These are phyloP conservation scores for Perognathus longimembris DNA, from an alignment of 2,113 vertebrate genomes.

Conservation along the genomic window DNA sequence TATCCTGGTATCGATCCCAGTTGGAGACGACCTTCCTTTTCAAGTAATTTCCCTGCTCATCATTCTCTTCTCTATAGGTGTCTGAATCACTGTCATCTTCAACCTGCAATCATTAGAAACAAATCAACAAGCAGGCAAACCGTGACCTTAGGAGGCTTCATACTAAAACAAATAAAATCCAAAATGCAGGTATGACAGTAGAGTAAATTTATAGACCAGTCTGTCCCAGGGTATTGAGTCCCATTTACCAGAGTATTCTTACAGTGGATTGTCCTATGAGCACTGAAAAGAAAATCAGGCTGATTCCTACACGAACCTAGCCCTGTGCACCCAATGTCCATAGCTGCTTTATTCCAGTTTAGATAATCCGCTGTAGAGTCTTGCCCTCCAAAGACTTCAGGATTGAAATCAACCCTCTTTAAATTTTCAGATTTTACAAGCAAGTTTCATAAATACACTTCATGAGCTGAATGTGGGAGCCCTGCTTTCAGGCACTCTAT, in stretches of 20 bases:
- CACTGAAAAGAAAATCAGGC: conserved; percentile 15
- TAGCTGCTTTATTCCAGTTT: neutral
- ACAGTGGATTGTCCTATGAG: neutral
- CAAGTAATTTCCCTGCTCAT: conserved; percentile 86
- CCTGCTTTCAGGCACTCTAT: neutral
- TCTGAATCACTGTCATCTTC: conserved; percentile 83
- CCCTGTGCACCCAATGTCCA: neutral
- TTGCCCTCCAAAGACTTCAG: conserved; percentile 21
- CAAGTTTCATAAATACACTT: neutral
- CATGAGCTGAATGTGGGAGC: neutral
- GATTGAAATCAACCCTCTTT: neutral
- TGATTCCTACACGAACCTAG: neutral
- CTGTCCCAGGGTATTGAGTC: neutral
- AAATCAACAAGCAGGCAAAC: conserved; percentile 53
- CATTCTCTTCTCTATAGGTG: conserved; percentile 84
- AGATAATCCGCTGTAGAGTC: neutral
- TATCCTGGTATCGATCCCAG: conserved; percentile 93
- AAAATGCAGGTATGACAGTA: neutral
- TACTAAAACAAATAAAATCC: neutral
- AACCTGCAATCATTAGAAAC: conserved; percentile 65
- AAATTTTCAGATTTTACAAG: conserved; percentile 40
- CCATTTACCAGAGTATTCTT: neutral
- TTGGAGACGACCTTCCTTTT: conserved; percentile 94
- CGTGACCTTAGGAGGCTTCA: neutral
- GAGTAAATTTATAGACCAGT: conserved; percentile 12